phyloP scores from a whole-genome alignment of 2,888 invertebrate genomes.

The Lissonota sp. region DNA sequence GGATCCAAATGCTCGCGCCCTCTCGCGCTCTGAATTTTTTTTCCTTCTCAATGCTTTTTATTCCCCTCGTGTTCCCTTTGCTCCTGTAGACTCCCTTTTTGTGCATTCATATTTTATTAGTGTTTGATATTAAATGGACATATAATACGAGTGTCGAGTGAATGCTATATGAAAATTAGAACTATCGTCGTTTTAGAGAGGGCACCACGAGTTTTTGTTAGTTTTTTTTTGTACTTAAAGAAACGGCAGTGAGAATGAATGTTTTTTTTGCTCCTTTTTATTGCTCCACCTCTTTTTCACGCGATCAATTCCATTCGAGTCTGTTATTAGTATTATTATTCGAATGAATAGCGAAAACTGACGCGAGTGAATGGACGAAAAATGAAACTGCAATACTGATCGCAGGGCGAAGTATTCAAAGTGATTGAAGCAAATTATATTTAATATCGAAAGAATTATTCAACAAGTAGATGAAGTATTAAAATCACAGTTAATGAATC shows the following conservation, averaged over 20 bases:
- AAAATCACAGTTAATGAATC: too few species aligned
- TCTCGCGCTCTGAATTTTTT: constrained; percentile 29
- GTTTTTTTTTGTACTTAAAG: background rate
- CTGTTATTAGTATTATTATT: constrained; percentile 25
- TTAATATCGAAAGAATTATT: too few species aligned
- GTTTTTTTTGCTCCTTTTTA: constrained; percentile 1
- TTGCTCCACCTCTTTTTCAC: background rate
- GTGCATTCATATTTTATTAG: constrained; percentile 40
- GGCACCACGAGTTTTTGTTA: background rate
- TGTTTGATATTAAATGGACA: constrained; percentile 53
- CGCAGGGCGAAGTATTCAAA: too few species aligned
- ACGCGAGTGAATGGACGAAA: too few species aligned
- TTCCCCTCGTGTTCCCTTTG: constrained; percentile 16
- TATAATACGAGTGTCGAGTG: constrained; percentile 41
- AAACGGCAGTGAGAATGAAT: background rate
- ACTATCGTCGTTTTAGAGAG: constrained; percentile 10
- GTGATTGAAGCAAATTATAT: too few species aligned
- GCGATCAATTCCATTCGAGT: constrained; percentile 8
- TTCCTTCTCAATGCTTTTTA: constrained; percentile 35
- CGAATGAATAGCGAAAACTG: background rate
- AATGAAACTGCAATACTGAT: too few species aligned
- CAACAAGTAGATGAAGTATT: too few species aligned
- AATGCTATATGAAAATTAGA: constrained; percentile 40
- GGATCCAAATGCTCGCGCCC: constrained; percentile 70
- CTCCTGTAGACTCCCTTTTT: constrained; percentile 8